These are phyloP conservation scores for Stenchaetothrips biformis DNA, from an alignment of 2,888 invertebrate species.

Conservation along the genomic window DNA sequence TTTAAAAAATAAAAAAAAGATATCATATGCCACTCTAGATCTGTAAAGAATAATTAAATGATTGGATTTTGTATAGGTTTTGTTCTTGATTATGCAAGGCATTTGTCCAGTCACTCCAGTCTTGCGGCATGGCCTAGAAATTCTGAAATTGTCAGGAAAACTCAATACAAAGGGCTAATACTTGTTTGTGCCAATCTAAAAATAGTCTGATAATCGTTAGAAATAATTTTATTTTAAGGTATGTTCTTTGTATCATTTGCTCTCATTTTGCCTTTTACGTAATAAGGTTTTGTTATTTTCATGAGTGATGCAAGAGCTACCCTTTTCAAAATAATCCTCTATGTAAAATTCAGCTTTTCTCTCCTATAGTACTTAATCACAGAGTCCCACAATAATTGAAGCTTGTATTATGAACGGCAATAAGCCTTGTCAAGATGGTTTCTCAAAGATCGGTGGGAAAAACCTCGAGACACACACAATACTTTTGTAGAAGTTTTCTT, in stretches of 20 bases:
- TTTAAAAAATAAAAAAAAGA: background rate
- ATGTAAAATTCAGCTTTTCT: too few relatives aligned
- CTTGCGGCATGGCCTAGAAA: conserved; percentile 8
- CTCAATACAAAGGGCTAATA: background rate
- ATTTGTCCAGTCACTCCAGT: background rate
- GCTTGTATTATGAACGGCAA: too few relatives aligned
- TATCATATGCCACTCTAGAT: background rate
- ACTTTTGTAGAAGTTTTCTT: too few relatives aligned
- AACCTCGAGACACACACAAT: too few relatives aligned
- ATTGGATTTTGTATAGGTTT: background rate
- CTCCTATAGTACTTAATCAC: too few relatives aligned
- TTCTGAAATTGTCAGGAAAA: background rate
- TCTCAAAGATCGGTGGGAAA: too few relatives aligned
- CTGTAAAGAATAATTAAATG: background rate
- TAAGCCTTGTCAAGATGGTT: too few relatives aligned
- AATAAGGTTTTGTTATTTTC: too few relatives aligned
- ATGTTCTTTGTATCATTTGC: background rate
- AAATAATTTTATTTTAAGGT: background rate
- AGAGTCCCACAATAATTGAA: too few relatives aligned
- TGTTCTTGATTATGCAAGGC: background rate
- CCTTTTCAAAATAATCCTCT: too few relatives aligned
- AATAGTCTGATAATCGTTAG: background rate
- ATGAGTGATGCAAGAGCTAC: too few relatives aligned
- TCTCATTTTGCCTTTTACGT: background rate
- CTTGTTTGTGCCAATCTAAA: conserved; percentile 1